Percentiles rank a stretch among this genome's conserved stretches.
Conservation (phyloP, 2,797 vertebrate genomes). For the Taenioides sp. region DNA sequence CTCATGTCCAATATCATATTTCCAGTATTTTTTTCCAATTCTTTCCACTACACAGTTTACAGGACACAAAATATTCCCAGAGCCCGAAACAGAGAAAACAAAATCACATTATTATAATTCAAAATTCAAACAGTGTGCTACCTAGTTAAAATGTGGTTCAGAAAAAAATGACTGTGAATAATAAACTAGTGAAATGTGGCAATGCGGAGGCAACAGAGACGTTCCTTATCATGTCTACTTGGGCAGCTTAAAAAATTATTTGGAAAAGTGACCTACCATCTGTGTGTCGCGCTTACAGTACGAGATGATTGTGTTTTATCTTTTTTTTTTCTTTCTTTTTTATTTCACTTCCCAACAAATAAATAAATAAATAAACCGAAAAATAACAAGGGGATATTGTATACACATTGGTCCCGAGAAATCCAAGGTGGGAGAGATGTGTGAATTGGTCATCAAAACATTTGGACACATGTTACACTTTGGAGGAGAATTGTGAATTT, state of each 20-base stretch:
- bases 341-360: slow-evolving; percentile 41
- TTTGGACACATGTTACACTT: slow-evolving; percentile 39
- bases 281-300: slow-evolving; percentile 59
- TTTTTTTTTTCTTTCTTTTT: slow-evolving; percentile 11
- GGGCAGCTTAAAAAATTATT: slow-evolving; percentile 58
- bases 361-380: slow-evolving; percentile 36
- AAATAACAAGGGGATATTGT: slow-evolving; percentile 39
- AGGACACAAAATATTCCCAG: slow-evolving; percentile 17
- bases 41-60: slow-evolving; percentile 13
- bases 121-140: slow-evolving; percentile 20
- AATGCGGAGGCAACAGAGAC: slow-evolving; percentile 55
- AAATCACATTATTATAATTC: background rate
- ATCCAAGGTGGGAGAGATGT: slow-evolving; percentile 49
- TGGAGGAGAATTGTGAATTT: slow-evolving; percentile 29
- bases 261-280: slow-evolving; percentile 64
- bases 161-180: slow-evolving; percentile 36
- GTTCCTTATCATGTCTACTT: slow-evolving; percentile 56
- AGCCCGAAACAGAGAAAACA: background rate
- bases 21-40: slow-evolving; percentile 20
- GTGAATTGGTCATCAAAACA: slow-evolving; percentile 41
- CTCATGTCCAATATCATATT: slow-evolving; percentile 29
- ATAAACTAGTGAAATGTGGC: slow-evolving; percentile 49
- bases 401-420: slow-evolving; percentile 45
- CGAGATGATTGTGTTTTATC: slow-evolving; percentile 46
- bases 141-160: slow-evolving; percentile 46